A percentile compares a stretch with the other conserved stretches of the same genome.
Conservation (phyloP, 2,888 invertebrate genomes). For the Dexiosoma caninum region DNA sequence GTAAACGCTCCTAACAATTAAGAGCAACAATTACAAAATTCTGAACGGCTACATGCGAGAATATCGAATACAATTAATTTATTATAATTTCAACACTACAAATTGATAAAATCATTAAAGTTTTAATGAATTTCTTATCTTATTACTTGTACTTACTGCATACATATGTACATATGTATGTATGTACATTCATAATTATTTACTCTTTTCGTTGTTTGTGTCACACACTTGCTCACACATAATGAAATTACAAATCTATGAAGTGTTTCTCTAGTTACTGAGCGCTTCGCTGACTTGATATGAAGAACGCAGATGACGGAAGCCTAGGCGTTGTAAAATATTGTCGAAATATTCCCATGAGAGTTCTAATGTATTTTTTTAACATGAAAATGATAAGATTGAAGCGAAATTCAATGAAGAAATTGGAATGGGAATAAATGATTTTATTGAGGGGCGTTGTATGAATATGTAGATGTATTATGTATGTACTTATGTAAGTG, state of each 20-base stretch:
- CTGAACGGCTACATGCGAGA: constrained; percentile 14
- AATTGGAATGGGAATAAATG: not conserved
- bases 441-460: constrained; percentile 50
- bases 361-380: constrained; percentile 12
- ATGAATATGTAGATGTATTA: too few species aligned
- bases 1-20: constrained; percentile 49
- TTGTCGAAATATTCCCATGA: constrained; percentile 50
- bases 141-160: constrained; percentile 33
- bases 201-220: not conserved
- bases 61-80: constrained; percentile 31
- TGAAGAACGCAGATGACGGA: constrained; percentile 1
- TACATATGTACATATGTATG: not conserved
- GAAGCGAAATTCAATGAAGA: not conserved
- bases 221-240: not conserved
- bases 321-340: constrained; percentile 12
- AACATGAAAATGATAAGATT: constrained; percentile 34
- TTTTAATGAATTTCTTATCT: constrained; percentile 49
- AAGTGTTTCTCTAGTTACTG: not conserved
- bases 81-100: constrained; percentile 49
- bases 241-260: not conserved
- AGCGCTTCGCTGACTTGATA: not conserved
- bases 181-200: too few species aligned
- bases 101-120: constrained; percentile 46
- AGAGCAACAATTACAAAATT: not conserved
- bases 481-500: constrained; percentile 27